Evolutionary conservation across 2,888 invertebrate species (phyloP).

Genomic region (Tineola bisselliella): DNA sequence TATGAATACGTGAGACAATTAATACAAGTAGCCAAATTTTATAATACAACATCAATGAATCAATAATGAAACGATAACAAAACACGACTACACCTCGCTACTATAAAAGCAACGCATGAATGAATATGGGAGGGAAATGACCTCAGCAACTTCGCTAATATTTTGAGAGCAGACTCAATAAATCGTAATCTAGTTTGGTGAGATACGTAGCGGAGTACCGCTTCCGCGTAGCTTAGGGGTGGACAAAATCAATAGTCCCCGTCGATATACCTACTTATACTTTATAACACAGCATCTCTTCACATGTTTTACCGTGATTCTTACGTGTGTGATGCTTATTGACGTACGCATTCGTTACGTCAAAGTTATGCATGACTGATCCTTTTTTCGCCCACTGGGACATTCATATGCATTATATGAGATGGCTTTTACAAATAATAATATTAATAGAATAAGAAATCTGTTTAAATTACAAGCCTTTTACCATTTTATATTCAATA

Average conservation of each 20-base stretch:
- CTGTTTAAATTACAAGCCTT: too few relatives aligned
- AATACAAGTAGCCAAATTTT: not conserved
- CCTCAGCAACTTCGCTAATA: conserved; percentile 16
- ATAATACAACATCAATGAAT: not conserved
- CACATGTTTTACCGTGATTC: not conserved
- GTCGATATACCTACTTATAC: conserved; percentile 51
- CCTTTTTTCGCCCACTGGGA: too few relatives aligned
- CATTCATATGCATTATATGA: too few relatives aligned
- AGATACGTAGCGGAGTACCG: not conserved
- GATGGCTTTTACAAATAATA: too few relatives aligned
- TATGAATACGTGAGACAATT: not conserved
- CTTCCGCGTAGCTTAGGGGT: conserved; percentile 32
- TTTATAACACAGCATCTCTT: not conserved
- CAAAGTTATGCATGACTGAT: too few relatives aligned
- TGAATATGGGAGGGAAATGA: conserved; percentile 10
- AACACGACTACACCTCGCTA: not conserved
- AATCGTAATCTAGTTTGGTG: conserved; percentile 25
- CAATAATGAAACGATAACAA: not conserved
- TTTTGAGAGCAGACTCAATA: conserved; percentile 35
- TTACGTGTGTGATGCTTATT: not conserved
- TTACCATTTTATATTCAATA: too few relatives aligned
- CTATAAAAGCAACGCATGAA: conserved; percentile 1
- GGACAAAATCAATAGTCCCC: conserved; percentile 65
- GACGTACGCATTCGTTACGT: not conserved
- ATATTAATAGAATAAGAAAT: too few relatives aligned